Evolutionary conservation across 2,888 invertebrate species (phyloP), one percentile per base, ranked within the genome.

Genomic region (Brachypterus glaber): DNA sequence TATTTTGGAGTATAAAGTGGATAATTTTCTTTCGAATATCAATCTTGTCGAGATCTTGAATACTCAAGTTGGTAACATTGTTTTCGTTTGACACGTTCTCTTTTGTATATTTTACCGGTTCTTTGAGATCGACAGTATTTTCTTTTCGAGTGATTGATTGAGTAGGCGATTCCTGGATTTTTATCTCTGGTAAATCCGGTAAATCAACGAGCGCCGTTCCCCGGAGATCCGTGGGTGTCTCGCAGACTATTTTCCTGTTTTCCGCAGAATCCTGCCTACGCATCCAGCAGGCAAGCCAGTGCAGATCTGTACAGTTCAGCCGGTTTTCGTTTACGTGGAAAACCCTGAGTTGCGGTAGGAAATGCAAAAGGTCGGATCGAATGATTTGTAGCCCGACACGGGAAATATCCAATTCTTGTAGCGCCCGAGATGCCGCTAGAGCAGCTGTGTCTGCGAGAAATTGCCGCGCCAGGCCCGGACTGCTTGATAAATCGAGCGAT

Each of bases 401-500:
- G 48, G 80, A 74, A 41, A 89, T 62, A 63, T 86, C 77, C 41
- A 90, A 64, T 49, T 77, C 75, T 52, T 78, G 74, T 30, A 88
- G 67, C 57, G 77, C 75, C 35, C 77, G 73, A 53, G 83, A 76
- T 2, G 82, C 82, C 15, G 79, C 78, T 43, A 84, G 64, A 4
- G 80, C 77, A 2, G 82, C 80, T 17, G 79, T 77, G 59, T 83
- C 82, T 30, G 77, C 75, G 47, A 88, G 66, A 39, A 82, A 68
- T 58, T 79, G 79, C 39, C 73, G 68, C 26, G 82, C 80, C 48
- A 88, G 70, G 42, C 74, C 74, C 1, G 81, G 77, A 59, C 87
- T 88, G 41, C 75, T 71, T 45, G 83, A 79, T 33, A 90, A 69
- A 64, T 88, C 83, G 46, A 90, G 70, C 55, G 73, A 74, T 55